Evolutionary conservation across 2,797 vertebrate genomes (phyloP).

Genomic region (Sciurus vulgaris): DNA sequence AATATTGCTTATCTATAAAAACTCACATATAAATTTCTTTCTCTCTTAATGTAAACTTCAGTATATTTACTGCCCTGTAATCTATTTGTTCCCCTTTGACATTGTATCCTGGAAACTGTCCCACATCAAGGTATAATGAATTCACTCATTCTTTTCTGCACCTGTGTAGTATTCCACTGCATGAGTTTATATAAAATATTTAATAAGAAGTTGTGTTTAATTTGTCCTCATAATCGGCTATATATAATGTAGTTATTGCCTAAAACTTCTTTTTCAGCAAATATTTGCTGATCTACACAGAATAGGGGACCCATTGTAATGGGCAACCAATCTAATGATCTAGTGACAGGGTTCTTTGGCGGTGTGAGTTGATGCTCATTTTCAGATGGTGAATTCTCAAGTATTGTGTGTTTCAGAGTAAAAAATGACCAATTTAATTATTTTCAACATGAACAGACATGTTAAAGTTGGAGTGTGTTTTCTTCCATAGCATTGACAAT

Average conservation of each 20-base stretch:
- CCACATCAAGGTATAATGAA: not conserved
- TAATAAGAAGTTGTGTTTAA: not conserved
- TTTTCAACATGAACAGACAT: not conserved
- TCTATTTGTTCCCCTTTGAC: not conserved
- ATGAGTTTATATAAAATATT: not conserved
- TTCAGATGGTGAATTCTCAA: not conserved
- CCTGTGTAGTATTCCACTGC: not conserved
- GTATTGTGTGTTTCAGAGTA: not conserved
- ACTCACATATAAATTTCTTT: not conserved
- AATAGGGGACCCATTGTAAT: not conserved
- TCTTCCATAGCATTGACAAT: not conserved
- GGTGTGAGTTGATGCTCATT: not conserved
- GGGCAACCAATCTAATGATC: not conserved
- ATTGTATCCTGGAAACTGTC: not conserved
- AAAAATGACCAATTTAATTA: not conserved
- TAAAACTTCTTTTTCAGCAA: not conserved
- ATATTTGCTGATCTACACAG: not conserved
- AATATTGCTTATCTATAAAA: not conserved
- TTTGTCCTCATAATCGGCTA: not conserved
- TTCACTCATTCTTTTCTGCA: not conserved
- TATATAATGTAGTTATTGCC: not conserved
- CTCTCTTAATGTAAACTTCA: not conserved
- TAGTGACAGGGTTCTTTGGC: not conserved
- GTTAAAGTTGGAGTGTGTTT: not conserved
- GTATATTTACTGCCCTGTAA: not conserved